Evolutionary conservation across 2,797 vertebrate species (phyloP).

Genomic region (Pristis pectinata): DNA sequence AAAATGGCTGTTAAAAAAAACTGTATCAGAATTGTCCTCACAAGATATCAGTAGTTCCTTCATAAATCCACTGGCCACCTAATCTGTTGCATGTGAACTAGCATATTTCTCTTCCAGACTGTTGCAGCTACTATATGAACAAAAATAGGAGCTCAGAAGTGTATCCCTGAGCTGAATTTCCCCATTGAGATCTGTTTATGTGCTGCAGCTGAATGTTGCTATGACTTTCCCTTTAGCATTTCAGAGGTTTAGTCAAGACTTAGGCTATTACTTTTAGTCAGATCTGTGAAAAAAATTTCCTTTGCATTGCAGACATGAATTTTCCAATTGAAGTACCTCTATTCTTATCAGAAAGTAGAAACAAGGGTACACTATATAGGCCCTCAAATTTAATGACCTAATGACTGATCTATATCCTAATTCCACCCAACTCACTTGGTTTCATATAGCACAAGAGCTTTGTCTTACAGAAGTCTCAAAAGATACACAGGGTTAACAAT

Average conservation of each 20-base stretch:
- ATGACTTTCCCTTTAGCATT: neutral
- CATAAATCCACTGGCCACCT: neutral
- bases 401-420: neutral
- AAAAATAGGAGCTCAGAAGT: neutral
- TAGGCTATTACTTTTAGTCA: neutral
- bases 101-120: neutral
- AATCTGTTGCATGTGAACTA: neutral
- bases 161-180: neutral
- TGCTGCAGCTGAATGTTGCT: neutral
- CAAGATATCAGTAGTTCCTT: neutral
- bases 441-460: neutral
- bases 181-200: neutral
- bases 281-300: neutral
- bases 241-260: neutral
- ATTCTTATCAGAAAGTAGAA: neutral
- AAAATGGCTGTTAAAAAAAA: neutral
- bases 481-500: neutral
- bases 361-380: neutral
- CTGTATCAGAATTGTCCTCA: neutral
- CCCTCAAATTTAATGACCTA: neutral
- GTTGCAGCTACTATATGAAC: neutral
- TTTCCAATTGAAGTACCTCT: neutral
- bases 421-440: neutral
- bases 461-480: neutral
- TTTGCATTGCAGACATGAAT: neutral